Evolutionary conservation across 1,140 invertebrate genomes (phyloP), one percentile per base, ranked within the genome.

Genomic region (Drosophila busckii): DNA sequence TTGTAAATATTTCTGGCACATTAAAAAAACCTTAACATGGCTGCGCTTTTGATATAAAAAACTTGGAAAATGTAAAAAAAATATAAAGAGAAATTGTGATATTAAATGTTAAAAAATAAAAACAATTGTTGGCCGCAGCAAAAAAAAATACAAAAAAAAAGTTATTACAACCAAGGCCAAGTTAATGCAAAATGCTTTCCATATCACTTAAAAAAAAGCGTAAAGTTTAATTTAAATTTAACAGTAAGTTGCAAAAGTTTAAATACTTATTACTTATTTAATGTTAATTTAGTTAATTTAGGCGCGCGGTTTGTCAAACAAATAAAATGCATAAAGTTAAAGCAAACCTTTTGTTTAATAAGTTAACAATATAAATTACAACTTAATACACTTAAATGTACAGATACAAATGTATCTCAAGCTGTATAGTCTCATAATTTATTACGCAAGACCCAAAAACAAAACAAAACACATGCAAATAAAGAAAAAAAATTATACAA

Each of bases 221-320:
- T n/a, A 16, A 59, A 52, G 12, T 22, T 22, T 7, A 31, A 13
- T n/a, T n/a, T n/a, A n/a, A n/a, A n/a, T n/a, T n/a, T n/a, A n/a
- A n/a, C n/a, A n/a, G n/a, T n/a, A n/a, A n/a, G n/a, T n/a, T n/a
- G n/a, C n/a, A 13, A 9, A 53, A 10, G 17, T 22, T 8, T 9
- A 9, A 32, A 25, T 20, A 9, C 12, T 13, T 34, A 44, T 44
- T n/a, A n/a, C n/a, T 56, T 52, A 80, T 78, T 56, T 65, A 73
- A 75, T 54, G 82, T 78, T 73, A 65, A 69, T n/a, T n/a, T 82
- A 75, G 75, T 82, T 75, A 75, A 80, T 82, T 82, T 82, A 80
- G 65, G 31, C 23, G 52, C 62, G 50, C 31, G 66, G 40, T 37
- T 54, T 52, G 54, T 52, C 49, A 42, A 48, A 63, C 19, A 54